Percentiles rank a stretch among this genome's conserved stretches.
Conservation (phyloP, 2,888 invertebrate species). For the Epinotia bilunana region DNA sequence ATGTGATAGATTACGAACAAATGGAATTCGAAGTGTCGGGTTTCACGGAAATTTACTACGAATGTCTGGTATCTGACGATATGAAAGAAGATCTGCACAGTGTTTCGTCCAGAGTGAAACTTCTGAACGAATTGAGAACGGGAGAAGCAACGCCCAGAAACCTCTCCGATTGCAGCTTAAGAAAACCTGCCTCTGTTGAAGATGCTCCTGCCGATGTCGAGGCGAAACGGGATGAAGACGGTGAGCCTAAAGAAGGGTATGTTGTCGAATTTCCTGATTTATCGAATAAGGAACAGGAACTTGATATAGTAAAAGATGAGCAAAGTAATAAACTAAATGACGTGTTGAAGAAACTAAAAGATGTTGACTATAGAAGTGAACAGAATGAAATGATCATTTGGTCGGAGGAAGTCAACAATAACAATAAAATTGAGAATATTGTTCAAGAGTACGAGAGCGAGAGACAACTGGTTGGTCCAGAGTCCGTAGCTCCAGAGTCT, state of each 20-base stretch:
- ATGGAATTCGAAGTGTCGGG: constrained; percentile 77
- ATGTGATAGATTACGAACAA: constrained; percentile 73
- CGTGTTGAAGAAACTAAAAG: constrained; percentile 65
- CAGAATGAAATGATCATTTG: constrained; percentile 66
- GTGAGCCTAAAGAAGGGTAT: constrained; percentile 37
- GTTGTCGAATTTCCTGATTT: constrained; percentile 20
- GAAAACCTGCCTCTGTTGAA: constrained; percentile 46
- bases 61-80: constrained; percentile 66
- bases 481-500: constrained; percentile 60
- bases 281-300: constrained; percentile 36
- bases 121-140: constrained; percentile 68
- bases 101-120: constrained; percentile 70
- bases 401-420: constrained; percentile 61
- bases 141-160: constrained; percentile 61
- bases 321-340: constrained; percentile 57
- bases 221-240: constrained; percentile 26
- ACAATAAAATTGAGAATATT: constrained; percentile 51
- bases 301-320: constrained; percentile 47
- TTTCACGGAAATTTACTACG: constrained; percentile 74
- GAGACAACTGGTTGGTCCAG: constrained; percentile 49
- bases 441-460: constrained; percentile 46
- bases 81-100: constrained; percentile 70
- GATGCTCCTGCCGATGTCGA: neutral
- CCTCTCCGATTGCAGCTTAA: constrained; percentile 51
- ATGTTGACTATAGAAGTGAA: constrained; percentile 63